Conservation (phyloP, 2,888 invertebrate species). For the Protonemura montana region DNA sequence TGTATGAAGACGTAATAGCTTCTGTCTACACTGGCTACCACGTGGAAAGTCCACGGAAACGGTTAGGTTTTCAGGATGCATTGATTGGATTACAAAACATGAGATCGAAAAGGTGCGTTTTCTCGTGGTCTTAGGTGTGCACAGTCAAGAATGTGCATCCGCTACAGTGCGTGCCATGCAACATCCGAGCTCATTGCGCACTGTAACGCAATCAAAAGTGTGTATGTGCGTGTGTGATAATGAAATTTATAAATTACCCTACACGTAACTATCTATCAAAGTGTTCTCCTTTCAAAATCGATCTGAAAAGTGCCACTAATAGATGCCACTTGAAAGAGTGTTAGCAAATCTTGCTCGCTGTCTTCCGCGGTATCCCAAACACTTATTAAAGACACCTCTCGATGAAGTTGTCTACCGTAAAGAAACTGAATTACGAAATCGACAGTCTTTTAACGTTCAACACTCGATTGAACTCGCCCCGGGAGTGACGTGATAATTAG, state of each 20-base stretch:
- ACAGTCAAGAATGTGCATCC: neutral
- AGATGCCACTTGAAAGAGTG: too few relatives aligned
- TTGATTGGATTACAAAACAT: neutral
- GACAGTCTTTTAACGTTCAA: too few relatives aligned
- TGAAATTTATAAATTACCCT: neutral
- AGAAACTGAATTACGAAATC: too few relatives aligned
- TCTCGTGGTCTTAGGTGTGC: neutral
- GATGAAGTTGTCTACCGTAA: neutral
- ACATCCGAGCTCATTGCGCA: neutral
- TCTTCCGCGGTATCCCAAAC: neutral
- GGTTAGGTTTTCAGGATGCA: neutral
- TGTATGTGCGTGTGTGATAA: neutral
- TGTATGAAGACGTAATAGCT: conserved; percentile 1
- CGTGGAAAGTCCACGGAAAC: neutral
- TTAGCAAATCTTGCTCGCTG: neutral
- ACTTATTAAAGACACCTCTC: neutral
- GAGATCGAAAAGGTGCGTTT: neutral
- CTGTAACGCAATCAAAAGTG: neutral
- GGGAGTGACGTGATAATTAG: neutral
- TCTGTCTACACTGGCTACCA: neutral
- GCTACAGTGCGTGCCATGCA: neutral
- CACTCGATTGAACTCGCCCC: neutral
- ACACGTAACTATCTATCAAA: neutral
- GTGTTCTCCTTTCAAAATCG: neutral
- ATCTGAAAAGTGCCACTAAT: too few relatives aligned